These are phyloP conservation scores for Idaea straminata DNA, from an alignment of 2,888 invertebrate genomes.

Conservation along the genomic window DNA sequence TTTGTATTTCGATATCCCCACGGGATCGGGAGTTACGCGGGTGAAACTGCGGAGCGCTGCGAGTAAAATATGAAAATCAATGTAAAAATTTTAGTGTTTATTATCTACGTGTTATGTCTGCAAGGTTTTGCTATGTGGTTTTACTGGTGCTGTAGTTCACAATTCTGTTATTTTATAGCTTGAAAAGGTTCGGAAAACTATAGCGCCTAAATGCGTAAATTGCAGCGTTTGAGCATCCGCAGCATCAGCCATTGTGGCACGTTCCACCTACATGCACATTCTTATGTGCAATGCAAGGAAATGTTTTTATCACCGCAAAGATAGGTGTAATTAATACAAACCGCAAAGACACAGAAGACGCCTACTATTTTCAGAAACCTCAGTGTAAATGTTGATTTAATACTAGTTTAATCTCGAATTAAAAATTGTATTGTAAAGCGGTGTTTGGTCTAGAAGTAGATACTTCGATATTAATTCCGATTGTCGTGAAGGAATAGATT, in stretches of 20 bases:
- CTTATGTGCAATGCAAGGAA: slow-evolving; percentile 60
- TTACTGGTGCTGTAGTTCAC: slow-evolving; percentile 26
- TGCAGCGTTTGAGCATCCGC: slow-evolving; percentile 39
- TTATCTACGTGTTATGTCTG: background rate
- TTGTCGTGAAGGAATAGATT: no score
- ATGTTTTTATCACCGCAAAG: slow-evolving; percentile 63
- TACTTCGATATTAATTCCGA: no score
- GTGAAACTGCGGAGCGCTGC: no score
- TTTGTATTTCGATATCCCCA: no score
- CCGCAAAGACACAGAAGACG: slow-evolving; percentile 60
- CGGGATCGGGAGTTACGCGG: no score
- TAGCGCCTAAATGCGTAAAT: slow-evolving; percentile 44
- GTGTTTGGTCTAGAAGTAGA: no score
- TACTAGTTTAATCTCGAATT: slow-evolving; percentile 54
- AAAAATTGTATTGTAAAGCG: slow-evolving; percentile 54
- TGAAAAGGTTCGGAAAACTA: slow-evolving; percentile 40
- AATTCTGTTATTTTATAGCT: slow-evolving; percentile 29
- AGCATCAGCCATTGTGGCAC: slow-evolving; percentile 25
- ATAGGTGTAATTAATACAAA: slow-evolving; percentile 19
- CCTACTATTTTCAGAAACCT: slow-evolving; percentile 38
- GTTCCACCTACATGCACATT: slow-evolving; percentile 36
- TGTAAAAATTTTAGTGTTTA: background rate
- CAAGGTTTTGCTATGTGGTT: slow-evolving; percentile 14
- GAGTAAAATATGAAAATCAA: background rate
- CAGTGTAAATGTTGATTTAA: slow-evolving; percentile 45